These are phyloP conservation scores for Prenolepis imparis DNA, from an alignment of 2,888 invertebrate genomes.

Conservation along the genomic window DNA sequence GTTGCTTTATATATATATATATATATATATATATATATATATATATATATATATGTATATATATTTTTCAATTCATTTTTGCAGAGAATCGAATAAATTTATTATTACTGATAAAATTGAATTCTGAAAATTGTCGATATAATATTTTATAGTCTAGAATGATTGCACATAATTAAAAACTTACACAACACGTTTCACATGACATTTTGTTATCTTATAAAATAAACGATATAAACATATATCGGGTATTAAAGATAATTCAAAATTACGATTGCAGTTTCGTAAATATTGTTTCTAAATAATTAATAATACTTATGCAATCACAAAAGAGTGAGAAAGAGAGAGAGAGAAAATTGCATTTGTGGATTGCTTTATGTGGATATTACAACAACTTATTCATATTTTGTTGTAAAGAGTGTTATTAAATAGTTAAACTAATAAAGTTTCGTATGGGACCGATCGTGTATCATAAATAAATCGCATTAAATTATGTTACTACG, in stretches of 20 bases:
- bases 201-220: background rate
- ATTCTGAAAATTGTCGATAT: background rate
- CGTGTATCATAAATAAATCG: background rate
- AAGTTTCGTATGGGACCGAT: background rate
- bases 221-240: background rate
- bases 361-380: no score
- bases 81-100: background rate
- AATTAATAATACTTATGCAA: background rate
- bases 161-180: background rate
- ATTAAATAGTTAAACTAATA: constrained; percentile 5
- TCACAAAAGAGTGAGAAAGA: background rate
- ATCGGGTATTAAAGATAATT: background rate
- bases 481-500: background rate
- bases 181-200: background rate
- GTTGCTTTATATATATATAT: background rate
- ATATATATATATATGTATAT: no score
- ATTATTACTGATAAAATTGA: background rate
- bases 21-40: no score
- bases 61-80: background rate
- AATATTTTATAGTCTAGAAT: background rate
- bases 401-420: background rate
- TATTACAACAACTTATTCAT: background rate
- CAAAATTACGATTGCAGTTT: background rate
- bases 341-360: background rate
- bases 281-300: background rate